These are phyloP conservation scores for Cryptus viduatorius DNA, from an alignment of 2,888 invertebrate genomes.

Conservation along the genomic window DNA sequence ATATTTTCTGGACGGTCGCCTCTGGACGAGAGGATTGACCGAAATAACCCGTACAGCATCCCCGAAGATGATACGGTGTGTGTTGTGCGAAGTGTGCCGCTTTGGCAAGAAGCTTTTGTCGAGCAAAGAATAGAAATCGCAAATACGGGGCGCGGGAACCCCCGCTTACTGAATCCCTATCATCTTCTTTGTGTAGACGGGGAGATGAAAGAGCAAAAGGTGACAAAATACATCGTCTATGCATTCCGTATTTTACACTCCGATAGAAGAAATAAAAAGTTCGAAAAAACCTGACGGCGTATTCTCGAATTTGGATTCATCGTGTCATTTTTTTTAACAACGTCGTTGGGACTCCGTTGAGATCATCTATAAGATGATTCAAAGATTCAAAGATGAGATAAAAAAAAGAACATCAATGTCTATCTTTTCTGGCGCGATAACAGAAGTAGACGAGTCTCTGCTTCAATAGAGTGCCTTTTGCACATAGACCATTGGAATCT, in stretches of 20 bases:
- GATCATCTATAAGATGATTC: no score
- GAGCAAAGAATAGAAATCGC: conserved; percentile 24
- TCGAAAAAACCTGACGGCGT: background rate
- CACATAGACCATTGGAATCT: conserved; percentile 23
- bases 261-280: background rate
- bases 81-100: conserved; percentile 28
- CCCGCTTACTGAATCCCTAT: background rate
- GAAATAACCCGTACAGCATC: conserved; percentile 73
- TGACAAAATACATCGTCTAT: background rate
- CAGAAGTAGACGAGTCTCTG: background rate
- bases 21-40: conserved; percentile 75
- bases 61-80: background rate
- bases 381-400: background rate
- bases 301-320: no score
- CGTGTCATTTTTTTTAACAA: no score
- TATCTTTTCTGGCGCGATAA: background rate
- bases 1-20: conserved; percentile 78
- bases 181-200: background rate
- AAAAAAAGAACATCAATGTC: background rate
- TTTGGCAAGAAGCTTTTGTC: conserved; percentile 44
- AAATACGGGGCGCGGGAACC: conserved; percentile 39
- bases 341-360: no score
- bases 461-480: conserved; percentile 42
- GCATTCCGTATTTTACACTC: background rate
- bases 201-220: conserved; percentile 6